These are phyloP conservation scores for Mastigias papua DNA, from an alignment of 30 jellyfish, hydroid and myxozoan genomes.

Conservation along the genomic window DNA sequence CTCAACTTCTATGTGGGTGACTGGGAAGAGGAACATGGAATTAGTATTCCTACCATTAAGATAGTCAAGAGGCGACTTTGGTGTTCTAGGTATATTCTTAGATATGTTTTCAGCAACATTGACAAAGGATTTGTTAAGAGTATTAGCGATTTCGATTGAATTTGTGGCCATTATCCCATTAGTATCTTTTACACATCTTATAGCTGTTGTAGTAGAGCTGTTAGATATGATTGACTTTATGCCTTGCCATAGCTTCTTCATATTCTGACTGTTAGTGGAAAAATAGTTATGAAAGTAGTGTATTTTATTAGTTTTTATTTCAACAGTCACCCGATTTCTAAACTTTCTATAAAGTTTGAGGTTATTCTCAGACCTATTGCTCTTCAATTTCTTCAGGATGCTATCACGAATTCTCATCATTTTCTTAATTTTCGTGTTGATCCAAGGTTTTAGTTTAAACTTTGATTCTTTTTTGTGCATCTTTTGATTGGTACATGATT, in stretches of 20 bases:
- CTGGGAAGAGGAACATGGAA: constrained; percentile 56
- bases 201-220: not conserved
- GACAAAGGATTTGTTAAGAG: constrained; percentile 51
- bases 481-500: constrained; percentile 49
- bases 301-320: not conserved
- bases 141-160: constrained; percentile 43
- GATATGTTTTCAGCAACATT: constrained; percentile 58
- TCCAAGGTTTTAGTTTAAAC: constrained; percentile 48
- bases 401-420: constrained; percentile 42
- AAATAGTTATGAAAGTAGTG: constrained; percentile 14
- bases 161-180: constrained; percentile 25
- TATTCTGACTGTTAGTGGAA: constrained; percentile 14
- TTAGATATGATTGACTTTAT: not conserved
- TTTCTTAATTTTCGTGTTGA: constrained; percentile 16
- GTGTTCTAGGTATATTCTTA: constrained; percentile 19
- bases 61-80: constrained; percentile 36
- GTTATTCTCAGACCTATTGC: not conserved
- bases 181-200: constrained; percentile 25
- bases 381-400: not conserved
- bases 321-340: constrained; percentile 47
- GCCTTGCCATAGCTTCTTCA: constrained; percentile 13
- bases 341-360: constrained; percentile 25
- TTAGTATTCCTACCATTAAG: not conserved
- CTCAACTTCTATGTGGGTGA: constrained; percentile 37
- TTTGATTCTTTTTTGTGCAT: constrained; percentile 6